Conservation (phyloP, 1,140 invertebrate genomes). For the Magallana angulata region DNA sequence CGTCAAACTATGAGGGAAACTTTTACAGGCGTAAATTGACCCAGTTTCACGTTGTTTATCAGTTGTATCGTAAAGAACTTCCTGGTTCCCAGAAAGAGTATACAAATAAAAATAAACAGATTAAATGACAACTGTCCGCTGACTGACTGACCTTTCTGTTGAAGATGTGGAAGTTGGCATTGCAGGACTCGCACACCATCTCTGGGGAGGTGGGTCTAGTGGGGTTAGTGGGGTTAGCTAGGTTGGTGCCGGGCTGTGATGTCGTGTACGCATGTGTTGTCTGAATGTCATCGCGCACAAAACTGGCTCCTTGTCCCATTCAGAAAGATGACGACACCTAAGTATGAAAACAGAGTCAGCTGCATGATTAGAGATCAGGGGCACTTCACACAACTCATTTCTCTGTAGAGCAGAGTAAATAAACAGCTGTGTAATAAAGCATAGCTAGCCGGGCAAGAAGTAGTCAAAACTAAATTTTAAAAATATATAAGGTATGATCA, state of each 20-base stretch:
- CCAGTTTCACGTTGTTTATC: not conserved
- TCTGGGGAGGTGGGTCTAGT: conserved; percentile 19
- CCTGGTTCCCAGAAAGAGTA: not conserved
- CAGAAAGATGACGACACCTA: not conserved
- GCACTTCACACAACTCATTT: too few relatives aligned
- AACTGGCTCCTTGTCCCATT: conserved; percentile 31
- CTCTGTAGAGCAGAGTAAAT: too few relatives aligned
- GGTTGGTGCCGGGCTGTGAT: not conserved
- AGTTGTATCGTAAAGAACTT: not conserved
- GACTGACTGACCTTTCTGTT: conserved; percentile 70
- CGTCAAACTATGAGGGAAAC: not conserved
- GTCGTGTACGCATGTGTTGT: conserved; percentile 10
- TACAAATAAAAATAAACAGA: not conserved
- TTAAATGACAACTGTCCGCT: not conserved
- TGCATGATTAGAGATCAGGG: too few relatives aligned
- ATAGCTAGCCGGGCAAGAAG: too few relatives aligned
- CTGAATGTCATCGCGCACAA: conserved; percentile 2
- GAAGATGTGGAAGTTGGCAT: conserved; percentile 66
- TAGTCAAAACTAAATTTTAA: too few relatives aligned
- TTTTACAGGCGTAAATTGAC: not conserved
- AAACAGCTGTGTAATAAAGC: too few relatives aligned
- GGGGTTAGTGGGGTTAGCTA: not conserved
- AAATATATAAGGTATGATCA: too few relatives aligned
- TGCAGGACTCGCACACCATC: conserved; percentile 70
- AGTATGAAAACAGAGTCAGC: too few relatives aligned